phyloP scores from a whole-genome alignment of 2,888 invertebrate species.

The Cheilosia impressa region DNA sequence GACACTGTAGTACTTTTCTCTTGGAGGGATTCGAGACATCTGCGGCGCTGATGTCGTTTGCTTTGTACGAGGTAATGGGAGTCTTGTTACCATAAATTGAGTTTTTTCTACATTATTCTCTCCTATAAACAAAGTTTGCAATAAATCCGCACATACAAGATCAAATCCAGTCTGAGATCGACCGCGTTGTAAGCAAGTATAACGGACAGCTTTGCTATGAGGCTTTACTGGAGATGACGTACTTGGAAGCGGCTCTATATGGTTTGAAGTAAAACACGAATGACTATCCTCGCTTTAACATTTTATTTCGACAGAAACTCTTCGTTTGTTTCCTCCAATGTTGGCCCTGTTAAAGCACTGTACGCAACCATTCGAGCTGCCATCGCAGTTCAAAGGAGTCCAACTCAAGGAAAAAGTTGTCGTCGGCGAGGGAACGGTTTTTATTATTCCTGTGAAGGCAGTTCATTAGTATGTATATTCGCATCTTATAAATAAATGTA shows the following conservation, averaged over 20 bases:
- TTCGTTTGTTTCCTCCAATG: conserved; percentile 80
- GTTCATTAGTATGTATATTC: conserved; percentile 77
- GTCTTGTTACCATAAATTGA: background rate
- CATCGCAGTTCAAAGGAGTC: conserved; percentile 70
- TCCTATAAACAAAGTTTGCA: conserved; percentile 38
- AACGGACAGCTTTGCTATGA: conserved; percentile 74
- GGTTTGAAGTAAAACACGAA: conserved; percentile 58
- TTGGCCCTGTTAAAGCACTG: conserved; percentile 79
- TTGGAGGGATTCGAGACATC: conserved; percentile 81
- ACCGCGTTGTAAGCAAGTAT: conserved; percentile 74
- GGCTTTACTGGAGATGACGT: conserved; percentile 77
- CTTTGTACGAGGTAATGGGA: conserved; percentile 77
- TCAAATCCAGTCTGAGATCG: conserved; percentile 77
- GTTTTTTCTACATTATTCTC: too few species aligned
- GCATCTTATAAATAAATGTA: background rate
- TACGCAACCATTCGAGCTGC: conserved; percentile 77
- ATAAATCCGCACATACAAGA: conserved; percentile 76
- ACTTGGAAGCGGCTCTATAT: conserved; percentile 78
- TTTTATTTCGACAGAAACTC: conserved; percentile 76
- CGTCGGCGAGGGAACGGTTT: conserved; percentile 75
- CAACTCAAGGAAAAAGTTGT: conserved; percentile 44
- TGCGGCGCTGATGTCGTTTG: conserved; percentile 78
- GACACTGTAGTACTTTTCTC: conserved; percentile 79
- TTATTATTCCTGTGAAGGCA: conserved; percentile 79
- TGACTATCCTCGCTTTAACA: background rate